phyloP scores from a whole-genome alignment of 1,140 invertebrate genomes.

The Aphelinus atriplicis region DNA sequence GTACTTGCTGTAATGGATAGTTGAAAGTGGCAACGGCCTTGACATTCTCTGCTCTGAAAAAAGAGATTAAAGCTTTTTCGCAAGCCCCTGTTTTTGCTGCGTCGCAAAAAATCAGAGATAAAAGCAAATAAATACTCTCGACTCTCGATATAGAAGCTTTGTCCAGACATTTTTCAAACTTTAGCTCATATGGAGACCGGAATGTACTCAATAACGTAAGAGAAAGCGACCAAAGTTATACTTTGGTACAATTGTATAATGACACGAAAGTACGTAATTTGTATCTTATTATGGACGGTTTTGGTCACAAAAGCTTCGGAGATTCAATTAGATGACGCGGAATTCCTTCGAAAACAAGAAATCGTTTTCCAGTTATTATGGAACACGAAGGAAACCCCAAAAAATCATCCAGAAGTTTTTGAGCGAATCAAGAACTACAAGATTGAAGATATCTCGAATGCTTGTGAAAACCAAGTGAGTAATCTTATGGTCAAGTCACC shows the following conservation, averaged over 20 bases:
- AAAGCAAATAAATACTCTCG: constrained; percentile 5
- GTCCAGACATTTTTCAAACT: constrained; percentile 6
- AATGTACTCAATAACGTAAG: too few relatives aligned
- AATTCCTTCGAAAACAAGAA: constrained; percentile 66
- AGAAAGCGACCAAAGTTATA: too few relatives aligned
- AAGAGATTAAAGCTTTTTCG: background rate
- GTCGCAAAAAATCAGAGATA: constrained; percentile 22
- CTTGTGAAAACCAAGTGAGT: constrained; percentile 11
- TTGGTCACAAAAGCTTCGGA: too few relatives aligned
- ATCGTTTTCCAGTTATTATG: constrained; percentile 70
- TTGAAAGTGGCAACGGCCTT: too few relatives aligned
- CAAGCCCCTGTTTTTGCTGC: background rate
- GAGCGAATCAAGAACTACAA: constrained; percentile 64
- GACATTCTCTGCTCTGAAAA: too few relatives aligned
- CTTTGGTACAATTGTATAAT: too few relatives aligned
- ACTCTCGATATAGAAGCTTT: constrained; percentile 9
- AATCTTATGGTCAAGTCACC: background rate
- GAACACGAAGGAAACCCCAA: constrained; percentile 66
- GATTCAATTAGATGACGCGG: constrained; percentile 50
- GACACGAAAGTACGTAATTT: too few relatives aligned
- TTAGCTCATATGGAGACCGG: background rate
- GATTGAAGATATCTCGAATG: constrained; percentile 45
- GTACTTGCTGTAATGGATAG: too few relatives aligned
- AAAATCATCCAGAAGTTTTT: constrained; percentile 55
- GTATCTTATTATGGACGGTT: too few relatives aligned